These are phyloP conservation scores for Enteromius treurensis DNA, from an alignment of 2,797 vertebrate genomes.

Conservation along the genomic window DNA sequence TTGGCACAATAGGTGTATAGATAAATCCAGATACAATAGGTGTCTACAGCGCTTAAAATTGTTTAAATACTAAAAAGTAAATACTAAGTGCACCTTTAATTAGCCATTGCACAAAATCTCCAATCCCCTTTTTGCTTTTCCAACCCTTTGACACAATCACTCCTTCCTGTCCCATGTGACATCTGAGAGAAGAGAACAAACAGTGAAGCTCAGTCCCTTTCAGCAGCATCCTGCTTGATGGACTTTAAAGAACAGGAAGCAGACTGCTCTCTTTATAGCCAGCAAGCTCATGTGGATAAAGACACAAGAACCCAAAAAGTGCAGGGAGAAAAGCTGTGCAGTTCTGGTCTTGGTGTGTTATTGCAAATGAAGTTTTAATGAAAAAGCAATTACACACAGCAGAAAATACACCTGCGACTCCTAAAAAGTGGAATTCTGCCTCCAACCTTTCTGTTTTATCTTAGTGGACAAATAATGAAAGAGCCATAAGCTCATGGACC, in stretches of 20 bases:
- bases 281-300: constrained; percentile 67
- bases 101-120: constrained; percentile 25
- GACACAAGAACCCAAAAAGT: constrained; percentile 53
- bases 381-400: constrained; percentile 19
- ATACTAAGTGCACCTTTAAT: constrained; percentile 20
- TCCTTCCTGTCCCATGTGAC: constrained; percentile 59
- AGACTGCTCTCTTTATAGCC: constrained; percentile 64
- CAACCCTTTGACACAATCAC: constrained; percentile 33
- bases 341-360: constrained; percentile 33
- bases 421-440: constrained; percentile 47
- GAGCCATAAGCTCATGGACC: constrained; percentile 70
- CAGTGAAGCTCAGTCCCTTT: constrained; percentile 66
- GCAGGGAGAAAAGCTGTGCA: constrained; percentile 51
- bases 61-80: neutral
- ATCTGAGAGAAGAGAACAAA: constrained; percentile 60
- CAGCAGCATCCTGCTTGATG: constrained; percentile 59
- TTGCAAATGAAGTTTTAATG: constrained; percentile 74
- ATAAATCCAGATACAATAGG: neutral
- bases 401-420: constrained; percentile 70
- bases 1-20: neutral
- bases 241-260: constrained; percentile 67
- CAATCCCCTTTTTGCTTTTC: constrained; percentile 33
- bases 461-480: constrained; percentile 82
- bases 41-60: neutral
- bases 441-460: constrained; percentile 65